phyloP scores from a whole-genome alignment of 2,797 vertebrate species.

The Hybognathus amarus region DNA sequence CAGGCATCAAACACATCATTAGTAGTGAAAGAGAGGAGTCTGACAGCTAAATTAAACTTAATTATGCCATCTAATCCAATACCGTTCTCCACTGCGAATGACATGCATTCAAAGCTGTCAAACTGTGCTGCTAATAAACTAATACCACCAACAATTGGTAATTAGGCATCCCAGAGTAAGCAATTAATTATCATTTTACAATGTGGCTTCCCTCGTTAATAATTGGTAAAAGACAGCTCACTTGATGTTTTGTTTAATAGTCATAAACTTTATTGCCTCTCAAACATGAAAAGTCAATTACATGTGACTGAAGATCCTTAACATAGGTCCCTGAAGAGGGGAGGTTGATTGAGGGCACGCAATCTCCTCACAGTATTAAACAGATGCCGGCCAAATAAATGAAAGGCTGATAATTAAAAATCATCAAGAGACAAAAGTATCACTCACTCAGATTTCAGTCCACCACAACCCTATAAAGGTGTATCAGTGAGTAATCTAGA shows the following conservation, averaged over 20 bases:
- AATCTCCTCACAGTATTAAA: conserved; percentile 73
- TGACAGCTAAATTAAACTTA: conserved; percentile 37
- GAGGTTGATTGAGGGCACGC: conserved; percentile 76
- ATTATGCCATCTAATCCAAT: conserved; percentile 39
- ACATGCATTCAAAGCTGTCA: conserved; percentile 71
- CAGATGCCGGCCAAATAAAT: conserved; percentile 72
- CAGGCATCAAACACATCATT: conserved; percentile 43
- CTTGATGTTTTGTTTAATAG: conserved; percentile 81
- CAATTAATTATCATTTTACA: conserved; percentile 78
- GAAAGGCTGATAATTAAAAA: conserved; percentile 74
- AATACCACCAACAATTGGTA: conserved; percentile 78
- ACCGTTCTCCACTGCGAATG: conserved; percentile 58
- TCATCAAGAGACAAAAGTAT: conserved; percentile 61
- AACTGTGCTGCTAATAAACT: conserved; percentile 73
- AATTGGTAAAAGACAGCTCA: conserved; percentile 72
- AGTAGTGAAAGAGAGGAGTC: conserved; percentile 34
- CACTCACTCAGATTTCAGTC: conserved; percentile 43
- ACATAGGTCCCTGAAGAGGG: conserved; percentile 64
- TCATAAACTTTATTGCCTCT: conserved; percentile 81
- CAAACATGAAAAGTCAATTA: conserved; percentile 81
- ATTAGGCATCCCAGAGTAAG: conserved; percentile 78
- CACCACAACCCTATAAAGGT: conserved; percentile 26
- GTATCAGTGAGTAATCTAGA: conserved; percentile 25
- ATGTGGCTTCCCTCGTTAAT: conserved; percentile 71
- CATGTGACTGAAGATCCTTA: conserved; percentile 71